Evolutionary conservation across 2,113 vertebrate genomes (phyloP).

Genomic region (Astatoreochromis straeleni): DNA sequence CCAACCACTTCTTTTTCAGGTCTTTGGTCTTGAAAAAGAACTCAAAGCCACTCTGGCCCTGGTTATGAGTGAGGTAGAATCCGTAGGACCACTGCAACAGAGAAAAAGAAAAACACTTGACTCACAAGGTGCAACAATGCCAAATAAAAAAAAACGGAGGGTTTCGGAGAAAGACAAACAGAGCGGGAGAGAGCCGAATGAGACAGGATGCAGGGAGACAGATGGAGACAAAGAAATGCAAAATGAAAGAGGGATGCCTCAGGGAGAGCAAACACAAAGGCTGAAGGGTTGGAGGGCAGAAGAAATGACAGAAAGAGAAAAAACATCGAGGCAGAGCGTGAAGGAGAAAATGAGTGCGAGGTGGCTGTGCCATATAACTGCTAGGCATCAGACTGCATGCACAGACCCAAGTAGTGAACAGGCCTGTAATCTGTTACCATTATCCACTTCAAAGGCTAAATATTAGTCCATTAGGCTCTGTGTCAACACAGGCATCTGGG

Average conservation of each 20-base stretch:
- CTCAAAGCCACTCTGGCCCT: conserved; percentile 93
- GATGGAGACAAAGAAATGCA: conserved; percentile 55
- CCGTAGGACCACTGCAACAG: conserved; percentile 90
- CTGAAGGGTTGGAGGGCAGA: conserved; percentile 8
- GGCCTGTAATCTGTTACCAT: conserved; percentile 19
- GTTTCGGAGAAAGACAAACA: background rate
- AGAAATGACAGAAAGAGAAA: conserved; percentile 16
- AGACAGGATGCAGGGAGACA: conserved; percentile 36
- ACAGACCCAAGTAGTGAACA: background rate
- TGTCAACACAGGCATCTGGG: background rate
- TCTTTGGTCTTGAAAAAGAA: conserved; percentile 99
- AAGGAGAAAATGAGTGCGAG: background rate
- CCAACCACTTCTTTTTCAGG: conserved; percentile 98
- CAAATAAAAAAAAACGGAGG: background rate
- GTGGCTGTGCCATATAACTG: background rate
- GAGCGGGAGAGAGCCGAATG: background rate
- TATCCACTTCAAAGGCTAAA: conserved; percentile 28
- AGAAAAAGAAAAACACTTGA: background rate
- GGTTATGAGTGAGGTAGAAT: conserved; percentile 97
- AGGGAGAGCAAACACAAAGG: conserved; percentile 19
- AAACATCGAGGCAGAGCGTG: conserved; percentile 8
- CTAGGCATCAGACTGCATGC: conserved; percentile 29
- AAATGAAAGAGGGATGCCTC: conserved; percentile 36
- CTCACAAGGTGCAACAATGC: background rate
- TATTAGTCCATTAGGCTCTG: conserved; percentile 1